A percentile compares a stretch with the other conserved stretches of the same genome.
These are phyloP conservation scores for Clamator glandarius DNA, from an alignment of 2,797 vertebrate species.

Conservation along the genomic window DNA sequence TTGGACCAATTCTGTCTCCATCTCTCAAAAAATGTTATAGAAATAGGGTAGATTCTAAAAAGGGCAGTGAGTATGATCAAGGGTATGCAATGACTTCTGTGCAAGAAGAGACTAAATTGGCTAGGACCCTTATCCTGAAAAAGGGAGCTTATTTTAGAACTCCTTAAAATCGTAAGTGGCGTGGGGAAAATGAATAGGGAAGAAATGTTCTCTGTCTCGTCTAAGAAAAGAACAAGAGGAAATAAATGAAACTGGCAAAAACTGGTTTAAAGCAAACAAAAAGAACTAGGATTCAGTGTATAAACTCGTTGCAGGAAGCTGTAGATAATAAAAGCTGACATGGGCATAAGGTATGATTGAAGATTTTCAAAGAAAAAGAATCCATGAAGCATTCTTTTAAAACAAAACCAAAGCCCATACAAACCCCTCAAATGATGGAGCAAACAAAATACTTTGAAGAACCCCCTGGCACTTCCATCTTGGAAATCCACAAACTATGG, in stretches of 20 bases:
- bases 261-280: background rate
- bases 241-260: background rate
- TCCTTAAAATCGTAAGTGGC: background rate
- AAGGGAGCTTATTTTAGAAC: conserved; percentile 31
- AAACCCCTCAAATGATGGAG: background rate
- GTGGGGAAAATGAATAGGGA: background rate
- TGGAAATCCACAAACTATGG: background rate
- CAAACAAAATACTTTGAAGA: background rate
- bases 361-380: background rate
- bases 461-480: background rate
- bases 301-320: background rate
- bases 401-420: background rate
- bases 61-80: background rate
- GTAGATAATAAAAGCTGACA: background rate
- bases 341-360: background rate
- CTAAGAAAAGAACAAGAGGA: background rate
- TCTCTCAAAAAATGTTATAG: background rate
- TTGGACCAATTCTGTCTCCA: background rate
- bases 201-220: background rate
- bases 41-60: background rate
- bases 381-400: background rate
- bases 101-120: background rate
- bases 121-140: background rate
- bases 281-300: background rate
- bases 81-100: background rate